Conservation (phyloP, 2,113 vertebrate species). For the Cervus canadensis region DNA sequence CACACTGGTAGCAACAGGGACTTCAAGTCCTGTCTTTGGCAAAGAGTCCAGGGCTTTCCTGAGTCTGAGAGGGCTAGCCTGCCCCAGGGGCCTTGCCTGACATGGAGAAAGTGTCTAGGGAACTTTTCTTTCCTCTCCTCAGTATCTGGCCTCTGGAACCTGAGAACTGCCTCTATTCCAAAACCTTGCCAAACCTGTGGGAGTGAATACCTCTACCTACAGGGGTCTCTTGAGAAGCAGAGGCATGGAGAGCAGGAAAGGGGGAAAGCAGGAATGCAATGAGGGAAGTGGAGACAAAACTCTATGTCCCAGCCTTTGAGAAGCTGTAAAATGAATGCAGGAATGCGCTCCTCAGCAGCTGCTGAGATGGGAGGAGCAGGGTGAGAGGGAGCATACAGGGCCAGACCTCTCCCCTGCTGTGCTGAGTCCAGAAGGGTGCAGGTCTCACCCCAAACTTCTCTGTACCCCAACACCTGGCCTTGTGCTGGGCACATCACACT, state of each 20-base stretch:
- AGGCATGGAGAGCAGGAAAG: background rate
- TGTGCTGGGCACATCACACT: background rate
- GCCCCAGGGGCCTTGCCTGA: background rate
- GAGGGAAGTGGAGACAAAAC: background rate
- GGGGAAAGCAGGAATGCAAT: background rate
- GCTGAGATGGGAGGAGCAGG: background rate
- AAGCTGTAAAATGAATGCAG: background rate
- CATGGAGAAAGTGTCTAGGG: background rate
- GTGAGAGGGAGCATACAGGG: background rate
- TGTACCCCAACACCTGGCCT: background rate
- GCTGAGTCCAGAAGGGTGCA: background rate
- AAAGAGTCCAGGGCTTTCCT: background rate
- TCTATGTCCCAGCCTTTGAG: background rate
- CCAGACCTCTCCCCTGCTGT: background rate
- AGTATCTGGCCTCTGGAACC: background rate
- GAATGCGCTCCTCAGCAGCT: background rate
- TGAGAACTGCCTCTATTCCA: background rate
- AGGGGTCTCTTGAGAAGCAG: background rate
- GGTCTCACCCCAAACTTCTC: too few relatives aligned
- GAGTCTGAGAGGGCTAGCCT: background rate
- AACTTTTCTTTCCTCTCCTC: background rate
- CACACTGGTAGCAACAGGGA: background rate
- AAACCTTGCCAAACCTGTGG: background rate
- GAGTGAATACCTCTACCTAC: background rate
- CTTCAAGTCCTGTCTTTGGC: background rate